A percentile compares a stretch with the other conserved stretches of the same genome.
phyloP scores from a whole-genome alignment of 2,888 invertebrate genomes.

The Andrena bicolor region DNA sequence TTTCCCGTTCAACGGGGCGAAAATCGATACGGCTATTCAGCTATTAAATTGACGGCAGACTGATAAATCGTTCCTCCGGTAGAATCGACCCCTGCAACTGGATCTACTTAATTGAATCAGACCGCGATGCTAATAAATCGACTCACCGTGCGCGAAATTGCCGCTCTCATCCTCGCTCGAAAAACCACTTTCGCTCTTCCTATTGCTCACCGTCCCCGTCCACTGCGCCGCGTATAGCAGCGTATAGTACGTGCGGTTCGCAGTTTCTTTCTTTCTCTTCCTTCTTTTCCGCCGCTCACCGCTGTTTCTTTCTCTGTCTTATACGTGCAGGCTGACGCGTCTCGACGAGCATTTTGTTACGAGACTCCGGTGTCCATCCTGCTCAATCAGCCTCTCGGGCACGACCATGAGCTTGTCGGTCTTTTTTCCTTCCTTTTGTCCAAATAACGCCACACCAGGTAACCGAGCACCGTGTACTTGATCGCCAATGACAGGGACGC shows the following conservation, averaged over 20 bases:
- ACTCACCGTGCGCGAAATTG: constrained; percentile 53
- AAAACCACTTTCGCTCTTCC: constrained; percentile 21
- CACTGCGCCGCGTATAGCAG: constrained; percentile 9
- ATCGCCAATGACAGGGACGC: constrained; percentile 76
- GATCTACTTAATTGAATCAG: constrained; percentile 53
- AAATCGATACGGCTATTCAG: constrained; percentile 64
- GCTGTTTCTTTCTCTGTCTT: constrained; percentile 20
- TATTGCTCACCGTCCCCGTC: background rate
- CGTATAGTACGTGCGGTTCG: constrained; percentile 14
- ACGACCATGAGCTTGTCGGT: background rate
- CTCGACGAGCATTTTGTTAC: constrained; percentile 48
- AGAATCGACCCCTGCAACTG: constrained; percentile 2
- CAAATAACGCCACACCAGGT: constrained; percentile 73
- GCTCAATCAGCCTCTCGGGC: constrained; percentile 25
- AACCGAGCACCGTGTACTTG: constrained; percentile 78
- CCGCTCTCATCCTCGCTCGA: constrained; percentile 42
- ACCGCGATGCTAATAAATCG: background rate
- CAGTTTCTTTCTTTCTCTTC: background rate
- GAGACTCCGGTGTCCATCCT: constrained; percentile 51
- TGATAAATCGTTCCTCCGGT: constrained; percentile 7
- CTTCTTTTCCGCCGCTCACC: constrained; percentile 22
- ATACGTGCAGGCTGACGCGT: constrained; percentile 19
- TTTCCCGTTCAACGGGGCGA: constrained; percentile 2
- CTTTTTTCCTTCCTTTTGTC: constrained; percentile 8
- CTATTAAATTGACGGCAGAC: constrained; percentile 39